phyloP scores from a whole-genome alignment of 2,888 invertebrate genomes.

The Sesia apiformis region DNA sequence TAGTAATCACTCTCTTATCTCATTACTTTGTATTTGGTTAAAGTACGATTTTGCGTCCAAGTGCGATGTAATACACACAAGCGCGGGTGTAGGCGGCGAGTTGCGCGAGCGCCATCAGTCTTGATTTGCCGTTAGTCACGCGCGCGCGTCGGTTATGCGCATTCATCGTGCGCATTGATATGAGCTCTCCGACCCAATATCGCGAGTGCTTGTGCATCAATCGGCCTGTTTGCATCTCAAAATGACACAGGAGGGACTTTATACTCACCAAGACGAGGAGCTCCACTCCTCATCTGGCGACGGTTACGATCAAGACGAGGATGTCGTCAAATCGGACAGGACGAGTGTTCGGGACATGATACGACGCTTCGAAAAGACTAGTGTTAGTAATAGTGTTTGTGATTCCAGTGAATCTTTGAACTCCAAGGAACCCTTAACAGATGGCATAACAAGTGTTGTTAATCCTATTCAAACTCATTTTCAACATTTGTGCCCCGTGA shows the following conservation, averaged over 20 bases:
- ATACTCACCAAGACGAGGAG: slow-evolving; percentile 42
- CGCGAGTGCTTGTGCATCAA: slow-evolving; percentile 44
- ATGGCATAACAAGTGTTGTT: slow-evolving; percentile 55
- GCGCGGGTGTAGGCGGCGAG: slow-evolving; percentile 17
- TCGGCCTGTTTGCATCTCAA: slow-evolving; percentile 29
- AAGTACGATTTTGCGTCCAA: slow-evolving; percentile 13
- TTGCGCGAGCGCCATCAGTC: slow-evolving; percentile 30
- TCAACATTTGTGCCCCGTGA: slow-evolving; percentile 43
- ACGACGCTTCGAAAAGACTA: slow-evolving; percentile 55
- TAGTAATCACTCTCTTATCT: background rate
- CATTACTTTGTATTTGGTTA: slow-evolving; percentile 13
- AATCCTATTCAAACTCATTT: slow-evolving; percentile 56
- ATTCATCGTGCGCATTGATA: slow-evolving; percentile 42
- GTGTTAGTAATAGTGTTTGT: slow-evolving; percentile 31
- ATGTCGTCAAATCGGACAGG: slow-evolving; percentile 48
- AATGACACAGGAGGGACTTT: slow-evolving; percentile 60
- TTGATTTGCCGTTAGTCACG: slow-evolving; percentile 31
- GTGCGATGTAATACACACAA: slow-evolving; percentile 2
- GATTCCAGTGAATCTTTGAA: slow-evolving; percentile 52
- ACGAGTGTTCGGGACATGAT: slow-evolving; percentile 61
- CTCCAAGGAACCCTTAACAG: slow-evolving; percentile 41
- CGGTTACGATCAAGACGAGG: slow-evolving; percentile 46
- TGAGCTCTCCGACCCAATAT: slow-evolving; percentile 41
- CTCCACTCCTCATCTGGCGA: slow-evolving; percentile 38
- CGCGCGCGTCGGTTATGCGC: slow-evolving; percentile 47